A percentile compares a stretch with the other conserved stretches of the same genome.
Conservation (phyloP, 64 coral and sea anemone species). For the Actinia tenebrosa region DNA sequence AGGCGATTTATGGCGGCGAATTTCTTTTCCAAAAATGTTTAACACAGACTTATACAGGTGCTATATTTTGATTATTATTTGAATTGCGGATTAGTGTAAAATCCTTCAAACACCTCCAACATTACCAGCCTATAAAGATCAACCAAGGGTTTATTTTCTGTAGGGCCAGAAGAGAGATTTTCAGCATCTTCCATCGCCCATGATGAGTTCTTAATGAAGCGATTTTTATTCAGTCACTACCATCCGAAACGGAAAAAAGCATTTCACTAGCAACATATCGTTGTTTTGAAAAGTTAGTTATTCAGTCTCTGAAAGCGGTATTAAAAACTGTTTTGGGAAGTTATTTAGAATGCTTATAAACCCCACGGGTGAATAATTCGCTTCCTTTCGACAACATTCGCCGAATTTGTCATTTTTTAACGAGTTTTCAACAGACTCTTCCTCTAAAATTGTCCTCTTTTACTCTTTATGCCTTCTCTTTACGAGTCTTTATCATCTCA, state of each 20-base stretch:
- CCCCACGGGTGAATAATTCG: constrained; percentile 1
- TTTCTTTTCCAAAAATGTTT: constrained; percentile 9
- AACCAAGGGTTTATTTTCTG: neutral
- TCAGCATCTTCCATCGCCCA: neutral
- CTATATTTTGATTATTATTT: neutral
- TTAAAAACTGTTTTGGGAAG: neutral
- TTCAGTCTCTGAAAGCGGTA: neutral
- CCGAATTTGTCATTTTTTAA: neutral
- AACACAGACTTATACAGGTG: neutral
- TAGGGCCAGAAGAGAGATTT: neutral
- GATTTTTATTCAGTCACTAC: neutral
- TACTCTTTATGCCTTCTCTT: neutral
- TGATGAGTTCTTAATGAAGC: neutral
- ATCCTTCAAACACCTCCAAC: neutral
- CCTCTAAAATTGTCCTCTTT: neutral
- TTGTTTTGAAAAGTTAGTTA: constrained; percentile 1
- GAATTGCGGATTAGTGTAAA: neutral
- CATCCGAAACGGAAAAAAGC: neutral
- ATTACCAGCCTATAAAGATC: neutral
- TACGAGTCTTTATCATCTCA: neutral
- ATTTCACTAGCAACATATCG: neutral
- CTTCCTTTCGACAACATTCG: neutral
- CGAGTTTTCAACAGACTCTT: neutral
- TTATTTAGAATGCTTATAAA: neutral
- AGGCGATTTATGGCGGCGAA: neutral